phyloP scores from a whole-genome alignment of 2,113 vertebrate species.

The Pseudopipra pipra region DNA sequence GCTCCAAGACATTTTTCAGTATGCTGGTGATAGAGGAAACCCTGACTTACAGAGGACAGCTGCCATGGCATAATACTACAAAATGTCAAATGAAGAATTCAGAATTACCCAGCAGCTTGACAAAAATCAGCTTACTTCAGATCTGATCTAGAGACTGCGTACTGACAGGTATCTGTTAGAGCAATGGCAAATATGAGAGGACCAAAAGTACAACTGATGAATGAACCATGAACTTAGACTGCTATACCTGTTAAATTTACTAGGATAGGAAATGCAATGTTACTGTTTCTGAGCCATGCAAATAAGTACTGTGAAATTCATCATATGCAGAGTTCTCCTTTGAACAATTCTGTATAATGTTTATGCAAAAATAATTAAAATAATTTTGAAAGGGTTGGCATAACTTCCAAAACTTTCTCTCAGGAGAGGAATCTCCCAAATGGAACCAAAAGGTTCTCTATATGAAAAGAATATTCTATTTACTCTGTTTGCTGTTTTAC shows the following conservation, averaged over 20 bases:
- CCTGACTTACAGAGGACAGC: conserved; percentile 24
- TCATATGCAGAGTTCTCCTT: not conserved
- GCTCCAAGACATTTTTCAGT: not conserved
- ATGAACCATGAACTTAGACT: not conserved
- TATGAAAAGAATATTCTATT: not conserved
- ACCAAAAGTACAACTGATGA: not conserved
- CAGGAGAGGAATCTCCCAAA: not conserved
- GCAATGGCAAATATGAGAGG: not conserved
- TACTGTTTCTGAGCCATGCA: not conserved
- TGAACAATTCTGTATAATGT: not conserved
- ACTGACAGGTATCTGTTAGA: not conserved
- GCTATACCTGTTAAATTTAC: not conserved
- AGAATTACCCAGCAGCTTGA: conserved; percentile 50
- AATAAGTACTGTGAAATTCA: not conserved
- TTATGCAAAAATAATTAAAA: not conserved
- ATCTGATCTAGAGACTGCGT: conserved; percentile 34
- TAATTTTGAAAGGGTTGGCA: not conserved
- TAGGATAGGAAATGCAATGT: not conserved
- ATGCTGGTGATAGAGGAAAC: not conserved
- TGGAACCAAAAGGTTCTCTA: not conserved
- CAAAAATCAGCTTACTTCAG: conserved; percentile 64
- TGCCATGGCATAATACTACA: conserved; percentile 11
- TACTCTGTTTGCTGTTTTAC: not conserved
- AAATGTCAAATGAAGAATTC: conserved; percentile 28
- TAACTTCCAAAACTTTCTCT: not conserved